phyloP scores from a whole-genome alignment of 2,797 vertebrate genomes.

The Limnodromus scolopaceus region DNA sequence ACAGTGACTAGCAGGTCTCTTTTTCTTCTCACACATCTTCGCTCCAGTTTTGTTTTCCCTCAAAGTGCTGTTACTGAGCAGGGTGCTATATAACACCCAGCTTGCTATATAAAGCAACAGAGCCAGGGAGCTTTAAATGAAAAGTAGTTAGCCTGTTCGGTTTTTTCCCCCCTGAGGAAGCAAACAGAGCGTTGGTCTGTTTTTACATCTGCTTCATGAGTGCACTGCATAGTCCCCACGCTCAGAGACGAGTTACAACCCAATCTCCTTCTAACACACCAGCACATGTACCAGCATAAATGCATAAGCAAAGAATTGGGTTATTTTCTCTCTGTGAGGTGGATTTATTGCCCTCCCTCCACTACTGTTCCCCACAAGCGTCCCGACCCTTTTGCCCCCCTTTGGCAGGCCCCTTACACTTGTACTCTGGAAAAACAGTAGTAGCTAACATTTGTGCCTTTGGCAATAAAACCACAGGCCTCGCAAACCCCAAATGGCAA shows the following conservation, averaged over 20 bases:
- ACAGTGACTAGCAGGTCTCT: background rate
- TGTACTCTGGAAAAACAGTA: slow-evolving; percentile 80
- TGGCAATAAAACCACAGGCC: slow-evolving; percentile 85
- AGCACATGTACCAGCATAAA: slow-evolving; percentile 33
- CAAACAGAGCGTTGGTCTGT: background rate
- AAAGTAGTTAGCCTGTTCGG: background rate
- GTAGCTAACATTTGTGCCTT: slow-evolving; percentile 85
- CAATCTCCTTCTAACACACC: background rate
- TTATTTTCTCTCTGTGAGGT: slow-evolving; percentile 41
- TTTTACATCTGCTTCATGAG: background rate
- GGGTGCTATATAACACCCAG: slow-evolving; percentile 6
- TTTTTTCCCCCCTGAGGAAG: background rate
- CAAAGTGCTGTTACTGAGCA: background rate
- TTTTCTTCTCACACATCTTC: slow-evolving; percentile 5
- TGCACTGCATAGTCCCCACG: background rate
- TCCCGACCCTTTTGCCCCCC: background rate
- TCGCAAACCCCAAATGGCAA: slow-evolving; percentile 84
- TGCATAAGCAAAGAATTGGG: slow-evolving; percentile 48
- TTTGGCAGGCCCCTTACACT: slow-evolving; percentile 59
- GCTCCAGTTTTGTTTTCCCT: slow-evolving; percentile 31
- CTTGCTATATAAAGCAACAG: background rate
- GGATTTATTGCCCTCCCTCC: slow-evolving; percentile 13
- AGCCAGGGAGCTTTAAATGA: slow-evolving; percentile 9
- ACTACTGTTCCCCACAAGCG: background rate
- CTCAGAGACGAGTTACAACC: background rate